Evolutionary conservation across 2,113 vertebrate genomes (phyloP), one percentile per base, ranked within the genome.

Genomic region (Ranitomeya variabilis): DNA sequence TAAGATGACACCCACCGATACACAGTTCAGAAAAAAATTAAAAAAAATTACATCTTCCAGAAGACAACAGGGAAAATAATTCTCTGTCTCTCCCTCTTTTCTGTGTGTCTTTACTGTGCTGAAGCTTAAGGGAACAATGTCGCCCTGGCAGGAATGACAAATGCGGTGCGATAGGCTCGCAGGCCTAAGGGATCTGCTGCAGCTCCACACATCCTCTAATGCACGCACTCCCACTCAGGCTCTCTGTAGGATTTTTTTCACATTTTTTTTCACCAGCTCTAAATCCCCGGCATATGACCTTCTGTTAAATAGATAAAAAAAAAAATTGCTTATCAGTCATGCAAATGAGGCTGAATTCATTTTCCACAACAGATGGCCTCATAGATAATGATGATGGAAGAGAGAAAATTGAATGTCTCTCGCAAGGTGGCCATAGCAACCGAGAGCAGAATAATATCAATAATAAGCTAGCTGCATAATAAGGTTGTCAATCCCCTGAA

Each of bases 351-450:
- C 97, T 99, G 98, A 99, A 99, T 99, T 99, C 98, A 99, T 99
- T 99, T 99, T 99, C 97, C 98, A 99, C 98, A 99, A 99, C 98
- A 99, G 98, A 99, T 99, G 98, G 98, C 98, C 98, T 97, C 98
- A 98, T 99, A 99, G 98, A 99, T 99, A 99, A 99, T 99, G 98
- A 99, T 99, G 98, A 99, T 99, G 97, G 98, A 98, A 97, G 97
- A 99, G 97, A 99, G 97, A 99, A 99, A 99, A 99, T 99, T 98
- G 98, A 99, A 99, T 98, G 98, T 99, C 97, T 99, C 97, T 98
- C 94, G 97, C 97, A 96, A 94, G 96, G 98, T 99, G 97, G 96
- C 96, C 97, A 99, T 99, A 97, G 98, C 97, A 99, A 99, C 98
- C 95, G 91, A 94, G 96, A 96, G 96, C 96, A 96, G 97, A 96